phyloP scores from a whole-genome alignment of 1,140 invertebrate species.

The Apis florea region DNA sequence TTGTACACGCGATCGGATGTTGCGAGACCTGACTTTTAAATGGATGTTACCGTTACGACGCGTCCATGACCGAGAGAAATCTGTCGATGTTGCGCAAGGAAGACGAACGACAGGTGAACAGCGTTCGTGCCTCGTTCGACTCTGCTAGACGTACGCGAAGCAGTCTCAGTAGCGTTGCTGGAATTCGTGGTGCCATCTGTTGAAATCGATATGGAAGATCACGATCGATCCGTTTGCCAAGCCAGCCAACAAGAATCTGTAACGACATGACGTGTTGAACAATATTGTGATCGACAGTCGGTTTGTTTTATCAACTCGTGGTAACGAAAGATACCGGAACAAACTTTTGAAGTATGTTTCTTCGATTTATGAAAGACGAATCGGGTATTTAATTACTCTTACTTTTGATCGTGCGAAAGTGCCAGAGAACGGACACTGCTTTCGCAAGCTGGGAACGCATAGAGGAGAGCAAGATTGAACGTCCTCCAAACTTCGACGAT shows the following conservation, averaged over 20 bases:
- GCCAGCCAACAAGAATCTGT: slow-evolving; percentile 96
- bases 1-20: slow-evolving; percentile 4
- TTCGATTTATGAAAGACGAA: neutral
- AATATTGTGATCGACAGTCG: neutral
- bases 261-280: slow-evolving; percentile 59
- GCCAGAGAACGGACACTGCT: slow-evolving; percentile 95
- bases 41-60: neutral
- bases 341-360: neutral
- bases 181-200: slow-evolving; percentile 99
- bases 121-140: neutral
- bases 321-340: neutral
- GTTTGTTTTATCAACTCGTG: neutral
- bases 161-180: slow-evolving; percentile 91
- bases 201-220: slow-evolving; percentile 99
- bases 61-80: slow-evolving; percentile 1
- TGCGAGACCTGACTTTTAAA: neutral
- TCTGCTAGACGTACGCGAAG: slow-evolving; percentile 62
- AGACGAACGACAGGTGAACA: neutral
- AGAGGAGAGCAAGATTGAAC: slow-evolving; percentile 97
- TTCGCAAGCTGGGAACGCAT: slow-evolving; percentile 98
- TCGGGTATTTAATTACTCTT: slow-evolving; percentile 51
- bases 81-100: slow-evolving; percentile 18
- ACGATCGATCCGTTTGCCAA: slow-evolving; percentile 98
- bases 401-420: slow-evolving; percentile 98
- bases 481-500: slow-evolving; percentile 99